Evolutionary conservation across 2,888 invertebrate species (phyloP).

Genomic region (Schizaphis graminum): DNA sequence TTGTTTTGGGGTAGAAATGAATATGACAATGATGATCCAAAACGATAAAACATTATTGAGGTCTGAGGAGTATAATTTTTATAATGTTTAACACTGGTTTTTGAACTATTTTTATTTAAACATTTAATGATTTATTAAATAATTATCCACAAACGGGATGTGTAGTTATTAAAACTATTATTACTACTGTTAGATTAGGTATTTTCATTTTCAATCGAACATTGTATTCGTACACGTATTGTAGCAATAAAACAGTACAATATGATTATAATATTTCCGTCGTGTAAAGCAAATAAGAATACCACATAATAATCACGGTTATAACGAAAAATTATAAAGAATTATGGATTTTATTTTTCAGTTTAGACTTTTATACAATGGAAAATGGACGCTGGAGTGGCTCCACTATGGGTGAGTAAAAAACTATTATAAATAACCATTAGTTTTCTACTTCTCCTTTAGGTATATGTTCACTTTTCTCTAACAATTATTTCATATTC

Average conservation of each 20-base stretch:
- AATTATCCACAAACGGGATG: neutral
- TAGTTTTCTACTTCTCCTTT: neutral
- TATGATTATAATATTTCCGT: too few species aligned
- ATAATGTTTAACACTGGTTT: neutral
- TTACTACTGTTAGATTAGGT: neutral
- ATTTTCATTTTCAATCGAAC: neutral
- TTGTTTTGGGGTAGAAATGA: too few species aligned
- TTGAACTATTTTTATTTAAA: neutral
- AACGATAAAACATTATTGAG: too few species aligned
- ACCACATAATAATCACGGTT: neutral
- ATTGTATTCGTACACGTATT: neutral
- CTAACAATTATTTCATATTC: neutral
- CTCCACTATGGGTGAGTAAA: constrained; percentile 79
- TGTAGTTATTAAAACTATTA: neutral
- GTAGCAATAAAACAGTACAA: too few species aligned
- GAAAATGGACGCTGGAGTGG: constrained; percentile 80
- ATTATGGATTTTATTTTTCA: constrained; percentile 69
- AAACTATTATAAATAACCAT: neutral
- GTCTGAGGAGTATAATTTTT: neutral
- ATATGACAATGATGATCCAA: too few species aligned
- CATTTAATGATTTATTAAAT: neutral
- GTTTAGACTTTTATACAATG: constrained; percentile 81
- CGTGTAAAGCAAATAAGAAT: neutral
- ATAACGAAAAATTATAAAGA: neutral
- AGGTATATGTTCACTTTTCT: neutral